Evolutionary conservation across 1,140 invertebrate species (phyloP), one percentile per base, ranked within the genome.

Genomic region (Oreohelix idahoensis): DNA sequence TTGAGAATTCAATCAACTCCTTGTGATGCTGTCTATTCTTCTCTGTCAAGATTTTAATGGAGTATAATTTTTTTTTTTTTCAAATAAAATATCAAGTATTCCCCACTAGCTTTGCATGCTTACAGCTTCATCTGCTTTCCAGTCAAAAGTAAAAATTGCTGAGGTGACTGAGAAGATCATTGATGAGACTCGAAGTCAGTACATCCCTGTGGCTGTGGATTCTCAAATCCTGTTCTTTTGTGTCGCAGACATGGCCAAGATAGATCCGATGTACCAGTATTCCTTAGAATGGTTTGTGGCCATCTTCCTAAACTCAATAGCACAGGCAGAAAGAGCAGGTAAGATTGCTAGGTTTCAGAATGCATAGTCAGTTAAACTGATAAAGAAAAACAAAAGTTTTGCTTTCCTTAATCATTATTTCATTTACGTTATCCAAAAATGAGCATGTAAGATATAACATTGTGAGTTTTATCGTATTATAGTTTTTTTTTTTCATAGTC

Each of bases 221-320:
- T 92, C 92, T 5, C 92, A 92, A 89, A 92, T 93, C 49, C 84
- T 93, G 29, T 93, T 93, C 88, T 93, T 93, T 90, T 93, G 92
- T 88, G 92, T 93, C 38, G 90, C 91, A 35, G 92, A 93, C 85
- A 90, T 93, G 89, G 90, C 91, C n/a, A 92, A 91, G 79, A 93
- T 93, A 74, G 93, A 93, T 84, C 93, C 93, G 42, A 93, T 93
- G 93, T 93, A 93, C 86, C 92, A 93, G 86, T 93, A 93, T 87
- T 93, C 92, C 13, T 88, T 93, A 0, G 93, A 93, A 84, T 93
- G 93, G 92, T 93, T 93, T 82, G 89, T 92, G 81, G 88, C 80
- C 51, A 93, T 93, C 78, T 93, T 93, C 88, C 85, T 93, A 13
- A 86, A 76, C 63, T 90, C 92, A 38, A 93, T 93, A 51, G 79